These are phyloP conservation scores for Ladona fulva DNA, from an alignment of 1,140 invertebrate genomes.

Conservation along the genomic window DNA sequence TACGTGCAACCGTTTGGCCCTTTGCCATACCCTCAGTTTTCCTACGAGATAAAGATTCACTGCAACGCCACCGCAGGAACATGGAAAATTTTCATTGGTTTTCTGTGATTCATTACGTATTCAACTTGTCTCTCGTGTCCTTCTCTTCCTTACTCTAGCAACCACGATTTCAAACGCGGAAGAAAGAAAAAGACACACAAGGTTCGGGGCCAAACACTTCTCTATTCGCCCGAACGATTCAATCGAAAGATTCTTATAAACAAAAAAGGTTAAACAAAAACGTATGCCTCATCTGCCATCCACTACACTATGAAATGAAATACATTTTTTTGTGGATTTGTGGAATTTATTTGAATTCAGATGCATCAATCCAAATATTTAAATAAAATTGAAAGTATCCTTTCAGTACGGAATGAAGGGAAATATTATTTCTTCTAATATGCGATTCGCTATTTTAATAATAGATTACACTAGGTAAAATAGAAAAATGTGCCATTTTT, in stretches of 20 bases:
- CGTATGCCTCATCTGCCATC: too few species aligned
- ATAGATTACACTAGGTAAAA: too few species aligned
- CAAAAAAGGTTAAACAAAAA: background rate
- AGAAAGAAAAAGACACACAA: background rate
- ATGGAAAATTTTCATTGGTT: background rate
- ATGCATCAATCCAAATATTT: too few species aligned
- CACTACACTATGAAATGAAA: too few species aligned
- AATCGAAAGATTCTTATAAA: background rate
- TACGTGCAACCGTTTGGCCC: background rate
- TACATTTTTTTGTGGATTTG: too few species aligned
- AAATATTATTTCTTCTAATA: too few species aligned
- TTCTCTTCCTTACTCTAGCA: background rate
- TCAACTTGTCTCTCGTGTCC: background rate
- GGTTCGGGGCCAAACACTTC: background rate
- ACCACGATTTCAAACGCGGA: too few species aligned
- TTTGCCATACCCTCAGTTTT: background rate
- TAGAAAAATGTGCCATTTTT: too few species aligned
- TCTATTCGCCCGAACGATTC: background rate
- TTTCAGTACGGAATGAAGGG: too few species aligned
- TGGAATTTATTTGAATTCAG: too few species aligned
- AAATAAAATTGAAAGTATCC: too few species aligned
- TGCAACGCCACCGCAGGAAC: background rate
- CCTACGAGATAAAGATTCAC: background rate
- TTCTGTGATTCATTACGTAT: background rate
- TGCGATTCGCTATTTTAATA: too few species aligned